Evolutionary conservation across 2,113 vertebrate species (phyloP).

Genomic region (Sceloporus tristichus): DNA sequence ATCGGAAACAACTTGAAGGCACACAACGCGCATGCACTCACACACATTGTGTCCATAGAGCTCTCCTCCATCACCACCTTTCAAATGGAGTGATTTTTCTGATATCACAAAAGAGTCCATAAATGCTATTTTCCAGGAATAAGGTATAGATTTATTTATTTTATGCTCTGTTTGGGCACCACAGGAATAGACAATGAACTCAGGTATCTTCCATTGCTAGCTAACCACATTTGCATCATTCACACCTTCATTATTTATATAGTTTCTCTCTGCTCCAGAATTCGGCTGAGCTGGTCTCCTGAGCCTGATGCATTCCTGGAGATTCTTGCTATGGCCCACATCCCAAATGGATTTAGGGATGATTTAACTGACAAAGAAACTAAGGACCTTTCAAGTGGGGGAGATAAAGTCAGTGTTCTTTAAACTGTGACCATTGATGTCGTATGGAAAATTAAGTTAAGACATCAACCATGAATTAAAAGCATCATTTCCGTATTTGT

Average conservation of each 20-base stretch:
- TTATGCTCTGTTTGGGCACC: background rate
- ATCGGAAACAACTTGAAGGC: no score
- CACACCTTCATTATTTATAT: background rate
- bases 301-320: background rate
- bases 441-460: conserved; percentile 27
- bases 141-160: background rate
- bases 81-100: background rate
- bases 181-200: background rate
- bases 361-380: conserved; percentile 15
- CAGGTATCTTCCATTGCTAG: background rate
- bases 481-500: conserved; percentile 21
- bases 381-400: conserved; percentile 30
- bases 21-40: no score
- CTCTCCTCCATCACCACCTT: no score
- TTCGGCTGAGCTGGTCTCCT: background rate
- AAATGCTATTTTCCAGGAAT: background rate
- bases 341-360: background rate
- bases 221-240: background rate
- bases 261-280: background rate
- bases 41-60: no score
- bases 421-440: background rate
- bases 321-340: background rate
- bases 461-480: conserved; percentile 5
- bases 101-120: background rate
- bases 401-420: background rate